phyloP scores from a whole-genome alignment of 2,888 invertebrate species.

The Hyposoter dolosus region DNA sequence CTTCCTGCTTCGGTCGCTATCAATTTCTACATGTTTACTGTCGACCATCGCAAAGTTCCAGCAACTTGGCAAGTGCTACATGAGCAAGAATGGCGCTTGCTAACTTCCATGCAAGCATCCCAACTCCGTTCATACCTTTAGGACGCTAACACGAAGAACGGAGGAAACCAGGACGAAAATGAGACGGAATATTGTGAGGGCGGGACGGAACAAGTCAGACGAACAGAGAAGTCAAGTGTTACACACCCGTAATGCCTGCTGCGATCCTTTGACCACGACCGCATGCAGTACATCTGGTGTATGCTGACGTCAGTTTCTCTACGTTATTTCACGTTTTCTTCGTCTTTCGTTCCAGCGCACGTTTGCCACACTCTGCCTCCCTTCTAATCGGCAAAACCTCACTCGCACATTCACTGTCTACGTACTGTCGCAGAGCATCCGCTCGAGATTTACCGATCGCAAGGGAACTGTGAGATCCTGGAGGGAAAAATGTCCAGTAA shows the following conservation, averaged over 20 bases:
- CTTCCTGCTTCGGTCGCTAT: slow-evolving; percentile 47
- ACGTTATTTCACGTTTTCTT: slow-evolving; percentile 65
- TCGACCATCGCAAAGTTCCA: slow-evolving; percentile 7
- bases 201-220: slow-evolving; percentile 29
- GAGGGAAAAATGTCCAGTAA: not conserved
- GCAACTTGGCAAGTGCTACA: slow-evolving; percentile 17
- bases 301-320: slow-evolving; percentile 72
- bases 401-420: slow-evolving; percentile 18
- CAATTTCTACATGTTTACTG: slow-evolving; percentile 40
- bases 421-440: not conserved
- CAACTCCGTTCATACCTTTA: slow-evolving; percentile 49
- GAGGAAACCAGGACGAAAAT: slow-evolving; percentile 31
- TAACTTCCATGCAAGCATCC: slow-evolving; percentile 57
- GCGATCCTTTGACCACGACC: slow-evolving; percentile 68
- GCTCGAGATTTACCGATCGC: not conserved
- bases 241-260: slow-evolving; percentile 68
- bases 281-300: slow-evolving; percentile 77
- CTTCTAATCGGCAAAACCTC: slow-evolving; percentile 44
- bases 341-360: slow-evolving; percentile 56
- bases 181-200: slow-evolving; percentile 36
- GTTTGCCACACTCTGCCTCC: slow-evolving; percentile 25
- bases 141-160: slow-evolving; percentile 11
- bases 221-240: slow-evolving; percentile 69
- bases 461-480: not conserved
- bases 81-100: slow-evolving; percentile 22